Evolutionary conservation across 2,797 vertebrate species (phyloP), one percentile per base, ranked within the genome.

Genomic region (Echiichthys vipera): DNA sequence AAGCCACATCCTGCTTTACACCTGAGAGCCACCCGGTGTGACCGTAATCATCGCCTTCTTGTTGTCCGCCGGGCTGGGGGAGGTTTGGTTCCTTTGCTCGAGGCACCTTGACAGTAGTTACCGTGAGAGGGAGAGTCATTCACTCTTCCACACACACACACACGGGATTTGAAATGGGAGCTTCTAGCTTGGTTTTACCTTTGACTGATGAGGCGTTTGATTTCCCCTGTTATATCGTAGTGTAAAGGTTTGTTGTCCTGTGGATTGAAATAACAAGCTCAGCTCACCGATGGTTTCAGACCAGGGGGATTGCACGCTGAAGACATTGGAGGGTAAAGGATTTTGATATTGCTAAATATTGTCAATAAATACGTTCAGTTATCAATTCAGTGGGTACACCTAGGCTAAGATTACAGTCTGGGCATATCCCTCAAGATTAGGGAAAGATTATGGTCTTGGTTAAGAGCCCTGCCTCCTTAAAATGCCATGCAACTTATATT

Each of bases 1-100:
- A 29, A 49, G 63, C 42, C 27, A 54, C 50, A 75, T 74, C 40
- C 29, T 39, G 51, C 58, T 65, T 65, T 50, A 39, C 74, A 83
- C 74, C 71, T 67, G 71, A 69, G 37, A 67, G 65, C 69, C 49
- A 27, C 61, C 49, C 13, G 37, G 14, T 39, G 47, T 42, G 70
- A 74, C 65, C 58, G 39, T 67, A 74, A 53, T 57, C 74, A 47
- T 59, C 61, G 20, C 32, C 46, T 58, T 58, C 39, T 56, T 66
- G 61, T 62, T 61, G 77, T 78, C 47, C 58, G 27, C 20, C 0
- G 47, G 63, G 62, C 37, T 10, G 51, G 1, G 25, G 37, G 45
- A 32, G 55, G n/a, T 42, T 53, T 12, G 25, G 25, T 40, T 74
- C 12, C 36, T 55, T n/a, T 15, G 65, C 81, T 83, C 0, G 11